A percentile compares a stretch with the other conserved stretches of the same genome.
Conservation (phyloP, 2,888 invertebrate genomes). For the Acanthococcus lagerstroemiae region DNA sequence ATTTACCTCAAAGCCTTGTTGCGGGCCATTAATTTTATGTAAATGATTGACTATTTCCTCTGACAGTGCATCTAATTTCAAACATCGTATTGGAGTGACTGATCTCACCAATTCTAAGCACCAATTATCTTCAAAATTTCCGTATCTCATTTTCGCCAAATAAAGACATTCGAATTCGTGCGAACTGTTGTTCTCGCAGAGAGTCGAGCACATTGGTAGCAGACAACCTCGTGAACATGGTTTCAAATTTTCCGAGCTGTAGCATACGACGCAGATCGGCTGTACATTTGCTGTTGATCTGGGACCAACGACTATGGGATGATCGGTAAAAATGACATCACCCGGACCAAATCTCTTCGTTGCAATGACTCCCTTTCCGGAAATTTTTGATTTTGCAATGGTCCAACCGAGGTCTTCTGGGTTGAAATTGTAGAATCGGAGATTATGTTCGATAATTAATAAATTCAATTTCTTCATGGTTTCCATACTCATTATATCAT, state of each 20-base stretch:
- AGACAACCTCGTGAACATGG: conserved; percentile 54
- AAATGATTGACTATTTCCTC: conserved; percentile 47
- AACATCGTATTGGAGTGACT: conserved; percentile 44
- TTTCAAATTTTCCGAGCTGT: conserved; percentile 33
- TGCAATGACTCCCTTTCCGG: conserved; percentile 64
- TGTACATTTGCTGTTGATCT: conserved; percentile 54
- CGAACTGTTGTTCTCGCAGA: conserved; percentile 50
- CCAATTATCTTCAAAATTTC: conserved; percentile 40
- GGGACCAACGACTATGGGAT: conserved; percentile 57
- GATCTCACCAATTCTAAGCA: conserved; percentile 42
- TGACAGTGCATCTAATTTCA: conserved; percentile 44
- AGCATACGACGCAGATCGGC: conserved; percentile 35
- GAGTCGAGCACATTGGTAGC: conserved; percentile 55
- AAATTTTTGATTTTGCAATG: conserved; percentile 40
- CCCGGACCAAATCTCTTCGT: conserved; percentile 54
- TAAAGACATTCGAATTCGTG: conserved; percentile 58
- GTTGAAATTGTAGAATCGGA: not conserved
- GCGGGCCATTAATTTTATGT: conserved; percentile 46
- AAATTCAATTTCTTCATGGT: not conserved
- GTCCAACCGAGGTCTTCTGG: conserved; percentile 7
- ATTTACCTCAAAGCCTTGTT: conserved; percentile 48
- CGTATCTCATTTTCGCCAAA: conserved; percentile 49
- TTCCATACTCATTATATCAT: no score
- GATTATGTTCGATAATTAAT: not conserved
- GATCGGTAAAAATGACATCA: conserved; percentile 60